Conservation (phyloP, 2,888 invertebrate species). For the Unio pictorum region DNA sequence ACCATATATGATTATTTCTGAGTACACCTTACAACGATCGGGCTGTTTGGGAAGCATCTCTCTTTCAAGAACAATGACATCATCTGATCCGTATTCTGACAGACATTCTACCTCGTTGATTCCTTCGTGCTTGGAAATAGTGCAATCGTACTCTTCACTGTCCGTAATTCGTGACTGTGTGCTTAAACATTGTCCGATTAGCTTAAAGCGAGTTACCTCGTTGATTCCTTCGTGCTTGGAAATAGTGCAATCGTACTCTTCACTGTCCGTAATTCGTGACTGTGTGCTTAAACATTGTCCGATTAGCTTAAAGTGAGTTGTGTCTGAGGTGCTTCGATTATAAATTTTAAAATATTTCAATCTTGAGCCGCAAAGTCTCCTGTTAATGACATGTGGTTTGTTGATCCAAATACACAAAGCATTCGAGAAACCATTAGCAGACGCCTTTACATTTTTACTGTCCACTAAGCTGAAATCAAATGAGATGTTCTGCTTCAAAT, state of each 20-base stretch:
- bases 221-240: too few relatives aligned
- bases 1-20: slow-evolving; percentile 54
- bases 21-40: slow-evolving; percentile 40
- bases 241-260: too few relatives aligned
- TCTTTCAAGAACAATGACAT: slow-evolving; percentile 37
- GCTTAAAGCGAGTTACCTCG: not conserved
- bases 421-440: slow-evolving; percentile 33
- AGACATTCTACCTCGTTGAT: slow-evolving; percentile 7
- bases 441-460: not conserved
- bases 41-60: slow-evolving; percentile 53
- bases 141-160: too few relatives aligned
- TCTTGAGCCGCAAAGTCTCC: slow-evolving; percentile 53
- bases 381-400: slow-evolving; percentile 62
- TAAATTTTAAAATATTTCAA: slow-evolving; percentile 15
- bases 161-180: too few relatives aligned
- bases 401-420: slow-evolving; percentile 59
- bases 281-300: too few relatives aligned
- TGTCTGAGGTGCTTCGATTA: too few relatives aligned
- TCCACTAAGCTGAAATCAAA: too few relatives aligned
- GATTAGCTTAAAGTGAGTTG: too few relatives aligned
- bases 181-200: too few relatives aligned
- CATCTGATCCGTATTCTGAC: slow-evolving; percentile 12
- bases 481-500: too few relatives aligned
- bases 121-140: too few relatives aligned
- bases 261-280: too few relatives aligned